These are phyloP conservation scores for Ctenomys sociabilis DNA, from an alignment of 2,113 vertebrate species.

Conservation along the genomic window DNA sequence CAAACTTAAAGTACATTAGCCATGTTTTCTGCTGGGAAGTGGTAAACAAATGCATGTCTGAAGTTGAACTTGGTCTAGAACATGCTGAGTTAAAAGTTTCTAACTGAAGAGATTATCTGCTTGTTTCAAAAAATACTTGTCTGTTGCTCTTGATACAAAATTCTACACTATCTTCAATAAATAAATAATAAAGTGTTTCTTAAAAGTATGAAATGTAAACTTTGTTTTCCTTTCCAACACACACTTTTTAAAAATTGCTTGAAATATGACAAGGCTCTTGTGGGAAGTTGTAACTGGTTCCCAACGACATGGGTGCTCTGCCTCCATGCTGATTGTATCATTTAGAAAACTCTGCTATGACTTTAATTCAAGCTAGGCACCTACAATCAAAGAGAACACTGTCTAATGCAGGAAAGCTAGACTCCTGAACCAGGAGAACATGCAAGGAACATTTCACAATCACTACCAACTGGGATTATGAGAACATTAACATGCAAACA, in stretches of 20 bases:
- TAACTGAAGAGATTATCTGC: conserved; percentile 84
- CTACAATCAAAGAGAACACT: conserved; percentile 74
- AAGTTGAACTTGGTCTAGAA: conserved; percentile 79
- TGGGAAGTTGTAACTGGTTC: conserved; percentile 77
- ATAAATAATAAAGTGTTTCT: conserved; percentile 89
- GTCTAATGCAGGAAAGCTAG: conserved; percentile 73
- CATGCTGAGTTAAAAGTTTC: conserved; percentile 81
- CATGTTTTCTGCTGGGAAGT: conserved; percentile 79
- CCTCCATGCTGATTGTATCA: conserved; percentile 62
- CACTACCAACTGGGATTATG: conserved; percentile 71
- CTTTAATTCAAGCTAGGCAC: conserved; percentile 81
- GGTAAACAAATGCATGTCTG: conserved; percentile 82
- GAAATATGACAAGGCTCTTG: conserved; percentile 82
- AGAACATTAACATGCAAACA: conserved; percentile 79
- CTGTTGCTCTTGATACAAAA: conserved; percentile 88
- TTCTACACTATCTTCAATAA: conserved; percentile 88
- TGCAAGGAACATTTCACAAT: conserved; percentile 79
- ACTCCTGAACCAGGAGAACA: conserved; percentile 78
- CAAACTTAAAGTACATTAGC: conserved; percentile 80
- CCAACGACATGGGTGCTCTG: conserved; percentile 28
- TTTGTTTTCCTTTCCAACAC: conserved; percentile 83
- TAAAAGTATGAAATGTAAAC: conserved; percentile 92
- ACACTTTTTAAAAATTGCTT: conserved; percentile 72
- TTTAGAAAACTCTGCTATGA: conserved; percentile 75
- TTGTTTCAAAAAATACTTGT: conserved; percentile 87